These are phyloP conservation scores for Pseudococcus viburni DNA, from an alignment of 2,888 invertebrate genomes.

Conservation along the genomic window DNA sequence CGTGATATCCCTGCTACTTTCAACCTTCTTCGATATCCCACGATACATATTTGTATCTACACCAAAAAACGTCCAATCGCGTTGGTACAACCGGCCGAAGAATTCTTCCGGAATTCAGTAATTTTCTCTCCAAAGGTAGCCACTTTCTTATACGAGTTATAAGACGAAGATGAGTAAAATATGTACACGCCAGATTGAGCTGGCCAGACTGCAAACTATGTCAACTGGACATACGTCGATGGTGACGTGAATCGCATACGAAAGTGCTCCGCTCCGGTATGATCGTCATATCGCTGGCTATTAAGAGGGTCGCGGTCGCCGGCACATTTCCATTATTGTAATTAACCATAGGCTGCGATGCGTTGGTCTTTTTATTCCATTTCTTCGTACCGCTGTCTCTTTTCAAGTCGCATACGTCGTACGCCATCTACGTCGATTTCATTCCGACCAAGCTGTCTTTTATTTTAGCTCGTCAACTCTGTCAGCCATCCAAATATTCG, in stretches of 20 bases:
- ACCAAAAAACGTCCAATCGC: too few species aligned
- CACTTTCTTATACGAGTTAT: not conserved
- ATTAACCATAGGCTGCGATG: not conserved
- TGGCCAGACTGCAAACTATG: not conserved
- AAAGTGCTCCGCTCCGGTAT: not conserved
- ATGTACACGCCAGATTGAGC: too few species aligned
- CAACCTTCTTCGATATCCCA: too few species aligned
- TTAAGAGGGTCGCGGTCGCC: not conserved
- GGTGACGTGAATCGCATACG: not conserved
- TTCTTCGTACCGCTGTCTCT: not conserved
- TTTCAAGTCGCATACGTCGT: not conserved
- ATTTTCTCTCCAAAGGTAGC: not conserved
- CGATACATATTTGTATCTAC: too few species aligned
- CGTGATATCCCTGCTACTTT: too few species aligned
- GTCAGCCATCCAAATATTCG: constrained; percentile 16
- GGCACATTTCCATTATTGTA: constrained; percentile 15
- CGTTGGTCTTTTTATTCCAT: not conserved
- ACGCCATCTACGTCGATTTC: not conserved
- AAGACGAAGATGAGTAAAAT: not conserved
- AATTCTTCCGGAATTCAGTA: constrained; percentile 1
- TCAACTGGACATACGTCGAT: constrained; percentile 11
- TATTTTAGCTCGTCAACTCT: not conserved
- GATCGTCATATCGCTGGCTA: not conserved
- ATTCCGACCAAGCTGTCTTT: not conserved
- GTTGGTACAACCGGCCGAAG: not conserved